Conservation (phyloP, 2,888 invertebrate genomes). For the Trissolcus japonicus region DNA sequence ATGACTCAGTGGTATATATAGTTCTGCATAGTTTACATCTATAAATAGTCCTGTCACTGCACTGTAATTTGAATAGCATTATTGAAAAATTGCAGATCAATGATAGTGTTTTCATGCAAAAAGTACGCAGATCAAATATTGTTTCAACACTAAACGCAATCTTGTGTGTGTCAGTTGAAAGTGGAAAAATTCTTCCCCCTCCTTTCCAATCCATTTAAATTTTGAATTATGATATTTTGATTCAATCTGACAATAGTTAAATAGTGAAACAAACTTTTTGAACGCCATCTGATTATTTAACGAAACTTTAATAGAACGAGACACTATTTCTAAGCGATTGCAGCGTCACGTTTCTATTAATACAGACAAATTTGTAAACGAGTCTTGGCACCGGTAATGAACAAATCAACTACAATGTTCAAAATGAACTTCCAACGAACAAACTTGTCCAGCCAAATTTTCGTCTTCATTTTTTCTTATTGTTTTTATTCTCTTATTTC, state of each 20-base stretch:
- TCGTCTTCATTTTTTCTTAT: constrained; percentile 29
- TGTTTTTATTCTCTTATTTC: too few relatives aligned
- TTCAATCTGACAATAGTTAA: neutral
- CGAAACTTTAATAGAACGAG: constrained; percentile 49
- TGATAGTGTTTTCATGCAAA: neutral
- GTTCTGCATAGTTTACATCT: constrained; percentile 26
- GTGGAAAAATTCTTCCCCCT: too few relatives aligned
- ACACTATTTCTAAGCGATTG: constrained; percentile 50
- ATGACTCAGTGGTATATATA: constrained; percentile 18
- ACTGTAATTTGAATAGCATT: constrained; percentile 1
- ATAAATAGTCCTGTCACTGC: constrained; percentile 20
- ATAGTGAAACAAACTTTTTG: neutral
- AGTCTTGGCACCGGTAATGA: constrained; percentile 53
- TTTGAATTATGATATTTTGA: too few relatives aligned
- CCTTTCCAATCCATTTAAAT: too few relatives aligned
- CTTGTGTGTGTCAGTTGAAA: too few relatives aligned
- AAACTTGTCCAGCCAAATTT: too few relatives aligned
- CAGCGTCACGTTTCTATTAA: constrained; percentile 54
- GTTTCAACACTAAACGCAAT: neutral
- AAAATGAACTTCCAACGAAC: constrained; percentile 43
- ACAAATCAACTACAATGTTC: constrained; percentile 47
- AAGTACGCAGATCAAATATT: neutral
- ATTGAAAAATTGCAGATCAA: neutral
- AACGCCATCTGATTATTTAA: constrained; percentile 20
- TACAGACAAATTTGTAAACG: constrained; percentile 50